Conservation (phyloP, 2,113 vertebrate genomes). For the Hylia prasina region DNA sequence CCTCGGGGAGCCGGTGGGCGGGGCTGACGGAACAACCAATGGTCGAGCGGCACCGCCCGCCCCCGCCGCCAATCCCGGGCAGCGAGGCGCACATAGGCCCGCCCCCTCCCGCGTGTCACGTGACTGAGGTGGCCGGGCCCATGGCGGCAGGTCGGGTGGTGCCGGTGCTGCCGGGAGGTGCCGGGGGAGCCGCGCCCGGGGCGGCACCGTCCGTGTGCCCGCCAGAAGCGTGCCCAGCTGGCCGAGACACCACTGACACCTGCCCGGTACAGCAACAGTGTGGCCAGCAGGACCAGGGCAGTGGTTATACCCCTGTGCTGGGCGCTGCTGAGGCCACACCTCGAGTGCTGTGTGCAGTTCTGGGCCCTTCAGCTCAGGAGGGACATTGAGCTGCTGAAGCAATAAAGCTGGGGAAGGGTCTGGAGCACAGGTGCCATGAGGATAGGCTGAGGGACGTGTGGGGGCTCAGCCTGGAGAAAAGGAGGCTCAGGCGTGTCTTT, state of each 20-base stretch:
- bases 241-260: not conserved
- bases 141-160: accelerated
- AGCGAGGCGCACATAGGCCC: accelerated
- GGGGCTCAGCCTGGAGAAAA: not conserved
- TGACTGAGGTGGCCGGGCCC: accelerated
- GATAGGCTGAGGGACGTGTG: not conserved
- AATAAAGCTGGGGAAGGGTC: not conserved
- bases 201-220: not conserved
- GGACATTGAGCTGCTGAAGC: not conserved
- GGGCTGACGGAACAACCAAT: accelerated
- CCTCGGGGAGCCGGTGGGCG: accelerated
- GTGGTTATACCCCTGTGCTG: not conserved
- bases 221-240: no score
- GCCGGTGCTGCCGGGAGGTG: not conserved
- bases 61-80: not conserved
- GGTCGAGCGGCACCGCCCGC: accelerated
- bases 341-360: not conserved
- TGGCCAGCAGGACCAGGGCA: not conserved
- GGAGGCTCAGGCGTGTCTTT: not conserved
- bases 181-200: no score
- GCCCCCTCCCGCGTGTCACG: not conserved
- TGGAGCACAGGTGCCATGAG: not conserved
- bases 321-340: not conserved
- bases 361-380: no score
- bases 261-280: accelerated